These are phyloP conservation scores for Irena cyanogastra DNA, from an alignment of 2,113 vertebrate genomes.

Conservation along the genomic window DNA sequence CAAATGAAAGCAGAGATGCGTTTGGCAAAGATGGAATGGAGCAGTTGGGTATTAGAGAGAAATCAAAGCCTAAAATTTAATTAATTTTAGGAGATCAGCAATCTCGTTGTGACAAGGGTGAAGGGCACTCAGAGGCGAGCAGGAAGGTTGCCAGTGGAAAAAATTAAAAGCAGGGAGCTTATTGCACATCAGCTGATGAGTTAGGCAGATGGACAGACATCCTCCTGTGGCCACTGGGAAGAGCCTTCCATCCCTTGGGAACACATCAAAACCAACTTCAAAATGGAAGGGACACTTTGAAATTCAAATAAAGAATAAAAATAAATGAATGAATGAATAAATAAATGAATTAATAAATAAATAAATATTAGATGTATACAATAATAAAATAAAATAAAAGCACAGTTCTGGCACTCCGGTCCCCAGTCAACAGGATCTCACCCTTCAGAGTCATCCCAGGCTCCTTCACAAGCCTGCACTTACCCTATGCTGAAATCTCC, in stretches of 20 bases:
- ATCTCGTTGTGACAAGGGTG: not conserved
- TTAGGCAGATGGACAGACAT: not conserved
- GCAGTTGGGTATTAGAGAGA: not conserved
- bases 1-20: not conserved
- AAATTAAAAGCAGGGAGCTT: not conserved
- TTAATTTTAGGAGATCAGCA: not conserved
- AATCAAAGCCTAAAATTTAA: not conserved
- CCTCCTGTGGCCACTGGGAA: not conserved
- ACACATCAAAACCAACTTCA: not conserved
- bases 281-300: not conserved
- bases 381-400: not conserved
- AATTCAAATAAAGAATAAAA: not conserved
- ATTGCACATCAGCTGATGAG: not conserved
- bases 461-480: too few species aligned
- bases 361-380: too few species aligned
- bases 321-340: too few species aligned
- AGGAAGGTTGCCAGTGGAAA: not conserved
- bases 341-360: too few species aligned
- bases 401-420: fast-evolving
- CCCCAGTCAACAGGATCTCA: not conserved
- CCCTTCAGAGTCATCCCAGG: not conserved
- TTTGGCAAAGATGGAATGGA: not conserved
- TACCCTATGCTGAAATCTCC: too few species aligned
- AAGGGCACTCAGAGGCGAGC: not conserved
- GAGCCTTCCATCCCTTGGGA: not conserved